Evolutionary conservation across 2,888 invertebrate genomes (phyloP).

Genomic region (Sarcophaga carnaria): DNA sequence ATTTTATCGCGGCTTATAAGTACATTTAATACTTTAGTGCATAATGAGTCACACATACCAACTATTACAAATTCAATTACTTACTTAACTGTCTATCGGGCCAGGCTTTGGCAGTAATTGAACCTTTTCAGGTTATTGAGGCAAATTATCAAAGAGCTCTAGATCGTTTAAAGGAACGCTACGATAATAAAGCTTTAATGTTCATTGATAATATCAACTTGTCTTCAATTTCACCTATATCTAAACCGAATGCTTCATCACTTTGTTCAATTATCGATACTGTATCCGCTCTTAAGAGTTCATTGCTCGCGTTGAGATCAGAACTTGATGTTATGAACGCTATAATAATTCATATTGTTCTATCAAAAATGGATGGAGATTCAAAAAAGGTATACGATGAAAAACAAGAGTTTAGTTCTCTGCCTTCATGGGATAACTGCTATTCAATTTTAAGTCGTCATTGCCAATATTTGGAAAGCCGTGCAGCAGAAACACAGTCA

Average conservation of each 20-base stretch:
- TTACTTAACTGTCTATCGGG: slow-evolving; percentile 29
- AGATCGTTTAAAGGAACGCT: slow-evolving; percentile 1
- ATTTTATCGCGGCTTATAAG: slow-evolving; percentile 2
- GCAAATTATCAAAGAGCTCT: slow-evolving; percentile 20
- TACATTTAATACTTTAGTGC: slow-evolving; percentile 23
- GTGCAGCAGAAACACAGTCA: background rate
- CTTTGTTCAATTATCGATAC: slow-evolving; percentile 22
- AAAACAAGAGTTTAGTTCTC: slow-evolving; percentile 36
- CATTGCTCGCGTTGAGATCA: slow-evolving; percentile 30
- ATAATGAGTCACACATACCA: slow-evolving; percentile 21
- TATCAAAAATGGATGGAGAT: slow-evolving; percentile 38
- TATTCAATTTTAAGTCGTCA: slow-evolving; percentile 13
- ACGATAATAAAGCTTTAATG: slow-evolving; percentile 30
- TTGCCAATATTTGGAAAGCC: slow-evolving; percentile 18
- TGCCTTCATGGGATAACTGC: slow-evolving; percentile 35
- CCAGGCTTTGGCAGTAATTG: slow-evolving; percentile 14
- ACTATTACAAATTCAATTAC: slow-evolving; percentile 28
- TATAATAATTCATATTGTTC: slow-evolving; percentile 27
- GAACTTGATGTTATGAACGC: slow-evolving; percentile 34
- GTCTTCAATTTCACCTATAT: slow-evolving; percentile 1
- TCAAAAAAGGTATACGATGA: slow-evolving; percentile 34
- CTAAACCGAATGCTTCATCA: slow-evolving; percentile 6
- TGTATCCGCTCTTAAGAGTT: slow-evolving; percentile 27
- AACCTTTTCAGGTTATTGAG: slow-evolving; percentile 20
- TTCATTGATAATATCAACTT: slow-evolving; percentile 32